Base-by-base conservation (phyloP, 2,113 vertebrate species). In the Leucoraja erinaceus region DNA sequence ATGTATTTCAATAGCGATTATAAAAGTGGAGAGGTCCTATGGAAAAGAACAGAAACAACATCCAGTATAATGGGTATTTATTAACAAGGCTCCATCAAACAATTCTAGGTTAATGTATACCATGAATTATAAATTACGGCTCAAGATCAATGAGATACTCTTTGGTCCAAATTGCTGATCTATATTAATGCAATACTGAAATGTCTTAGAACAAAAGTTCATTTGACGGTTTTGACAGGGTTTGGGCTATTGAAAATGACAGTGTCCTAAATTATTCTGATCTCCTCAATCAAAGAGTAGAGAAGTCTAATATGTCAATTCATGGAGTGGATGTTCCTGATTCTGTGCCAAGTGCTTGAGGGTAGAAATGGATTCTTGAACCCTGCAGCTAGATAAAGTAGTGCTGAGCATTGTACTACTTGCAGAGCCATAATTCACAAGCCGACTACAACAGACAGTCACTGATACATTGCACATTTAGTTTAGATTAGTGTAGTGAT, bases 221-320 rank as follows among this genome's bases (percentile, higher is more conserved):
- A 83, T 83, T 56, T 83, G 38, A 83, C 47, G 47, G 47, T 56
- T 83, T 83, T 83, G 47, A 25, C 28, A 22, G 47, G 20, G 38
- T 47, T 47, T 47, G n/a, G 0, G 2, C 56, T 83, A 83, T 56
- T 83, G 47, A 56, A 83, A 83, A 83, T 28, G 47, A 83, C 79
- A 83, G 38, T 47, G 25, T 83, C 79, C 79, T 83, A 83, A 83
- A 83, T 18, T 83, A 83, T 83, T 83, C 79, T 22, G 47, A 83
- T 56, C 79, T 83, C 47, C 20, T 25, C 79, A 18, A 83, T 83
- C 79, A 83, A 83, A 56, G 47, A 83, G 47, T 83, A 56, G 18
- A 83, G 79, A 83, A 56, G 79, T 83, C 79, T 56, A 47, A 83
- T 83, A 81, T 83, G 47, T 83, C 79, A 83, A 8, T 56, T 83